These are phyloP conservation scores for Hypena proboscidalis DNA, from an alignment of 2,888 invertebrate species.

Conservation along the genomic window DNA sequence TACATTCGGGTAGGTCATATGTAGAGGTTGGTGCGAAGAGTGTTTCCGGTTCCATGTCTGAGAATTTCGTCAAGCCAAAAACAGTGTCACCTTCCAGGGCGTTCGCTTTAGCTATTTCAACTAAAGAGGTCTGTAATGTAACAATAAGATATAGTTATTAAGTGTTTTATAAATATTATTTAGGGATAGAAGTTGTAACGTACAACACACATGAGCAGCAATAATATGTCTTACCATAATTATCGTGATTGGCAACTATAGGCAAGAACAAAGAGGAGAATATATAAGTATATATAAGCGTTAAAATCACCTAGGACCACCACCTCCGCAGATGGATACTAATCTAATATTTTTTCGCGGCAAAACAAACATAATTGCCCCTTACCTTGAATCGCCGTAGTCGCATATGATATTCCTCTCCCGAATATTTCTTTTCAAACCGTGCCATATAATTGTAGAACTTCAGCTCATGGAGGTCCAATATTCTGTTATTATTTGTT, in stretches of 20 bases:
- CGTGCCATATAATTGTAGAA: conserved; percentile 41
- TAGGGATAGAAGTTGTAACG: too few species aligned
- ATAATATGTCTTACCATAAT: too few species aligned
- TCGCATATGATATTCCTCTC: conserved; percentile 38
- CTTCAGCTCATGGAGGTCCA: background rate
- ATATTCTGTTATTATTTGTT: too few species aligned
- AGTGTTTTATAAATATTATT: too few species aligned
- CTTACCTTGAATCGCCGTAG: conserved; percentile 50
- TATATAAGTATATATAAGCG: too few species aligned
- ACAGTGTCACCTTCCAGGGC: conserved; percentile 26
- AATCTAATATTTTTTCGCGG: background rate
- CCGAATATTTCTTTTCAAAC: conserved; percentile 45
- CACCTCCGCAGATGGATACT: too few species aligned
- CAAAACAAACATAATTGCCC: background rate
- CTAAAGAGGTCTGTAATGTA: conserved; percentile 44
- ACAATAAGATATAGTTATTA: background rate
- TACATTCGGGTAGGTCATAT: conserved; percentile 35
- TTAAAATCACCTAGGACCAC: too few species aligned
- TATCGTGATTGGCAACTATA: too few species aligned
- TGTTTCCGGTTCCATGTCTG: conserved; percentile 45
- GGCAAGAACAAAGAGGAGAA: too few species aligned
- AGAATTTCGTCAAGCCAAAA: conserved; percentile 52
- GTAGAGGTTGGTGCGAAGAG: too few species aligned
- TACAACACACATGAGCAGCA: too few species aligned
- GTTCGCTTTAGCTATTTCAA: conserved; percentile 44